Evolutionary conservation across 2,113 vertebrate genomes (phyloP).

Genomic region (Channa argus): DNA sequence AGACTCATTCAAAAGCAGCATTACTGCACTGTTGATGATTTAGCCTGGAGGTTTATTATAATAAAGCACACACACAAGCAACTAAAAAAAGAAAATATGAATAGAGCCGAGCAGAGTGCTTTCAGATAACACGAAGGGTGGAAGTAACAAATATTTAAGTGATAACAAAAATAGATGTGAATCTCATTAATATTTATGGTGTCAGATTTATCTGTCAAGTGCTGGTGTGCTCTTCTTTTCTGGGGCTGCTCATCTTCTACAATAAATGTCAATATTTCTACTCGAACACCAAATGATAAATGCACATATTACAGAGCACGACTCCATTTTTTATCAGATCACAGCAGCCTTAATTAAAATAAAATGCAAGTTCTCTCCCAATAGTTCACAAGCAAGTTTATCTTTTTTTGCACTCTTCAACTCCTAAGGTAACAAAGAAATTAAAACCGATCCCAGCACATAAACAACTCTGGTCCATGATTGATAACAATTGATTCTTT

Average conservation of each 20-base stretch:
- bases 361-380: constrained; percentile 14
- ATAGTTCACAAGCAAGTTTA: background rate
- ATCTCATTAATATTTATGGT: background rate
- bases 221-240: background rate
- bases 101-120: background rate
- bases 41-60: background rate
- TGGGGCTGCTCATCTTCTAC: background rate
- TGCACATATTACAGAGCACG: constrained; percentile 1
- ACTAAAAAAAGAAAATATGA: constrained; percentile 2
- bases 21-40: constrained; percentile 4
- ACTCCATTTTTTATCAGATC: constrained; percentile 28
- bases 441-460: background rate
- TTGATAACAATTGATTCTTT: background rate
- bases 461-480: too few relatives aligned
- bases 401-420: background rate
- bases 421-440: background rate
- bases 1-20: constrained; percentile 16
- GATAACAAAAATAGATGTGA: background rate
- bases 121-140: constrained; percentile 9
- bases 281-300: constrained; percentile 8
- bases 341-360: constrained; percentile 29
- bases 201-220: constrained; percentile 4
- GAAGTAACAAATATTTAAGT: constrained; percentile 2
- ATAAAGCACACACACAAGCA: background rate
- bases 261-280: constrained; percentile 13